Conservation (phyloP, 2,113 vertebrate species). For the Ceyx melanurus region DNA sequence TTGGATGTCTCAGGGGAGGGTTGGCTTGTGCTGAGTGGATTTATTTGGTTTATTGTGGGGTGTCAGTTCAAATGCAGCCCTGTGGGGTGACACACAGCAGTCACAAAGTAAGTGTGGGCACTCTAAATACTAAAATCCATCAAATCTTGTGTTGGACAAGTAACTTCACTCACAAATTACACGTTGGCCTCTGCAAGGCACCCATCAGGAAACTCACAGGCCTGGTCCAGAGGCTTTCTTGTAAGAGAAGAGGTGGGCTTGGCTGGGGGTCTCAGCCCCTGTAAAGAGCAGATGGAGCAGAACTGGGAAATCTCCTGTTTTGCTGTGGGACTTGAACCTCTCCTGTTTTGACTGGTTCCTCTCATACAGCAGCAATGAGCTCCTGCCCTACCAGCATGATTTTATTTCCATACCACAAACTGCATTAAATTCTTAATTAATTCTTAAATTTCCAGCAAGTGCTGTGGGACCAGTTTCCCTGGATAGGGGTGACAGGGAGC, state of each 20-base stretch:
- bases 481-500: not conserved
- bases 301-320: not conserved
- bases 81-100: not conserved
- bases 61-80: not conserved
- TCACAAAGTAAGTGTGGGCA: not conserved
- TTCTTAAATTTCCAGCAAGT: not conserved
- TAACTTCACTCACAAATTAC: not conserved
- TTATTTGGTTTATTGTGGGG: rapidly evolving
- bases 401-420: not conserved
- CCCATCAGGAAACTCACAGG: not conserved
- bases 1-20: rapidly evolving
- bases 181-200: not conserved
- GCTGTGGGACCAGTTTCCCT: not conserved
- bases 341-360: not conserved
- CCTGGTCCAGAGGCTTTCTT: not conserved
- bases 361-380: rapidly evolving
- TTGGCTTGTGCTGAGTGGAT: not conserved
- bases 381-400: not conserved
- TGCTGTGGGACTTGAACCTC: not conserved
- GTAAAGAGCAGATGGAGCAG: not conserved
- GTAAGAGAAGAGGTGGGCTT: not conserved
- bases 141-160: not conserved
- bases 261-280: not conserved
- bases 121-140: not conserved
- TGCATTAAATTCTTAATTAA: not conserved